Evolutionary conservation across 2,888 invertebrate species (phyloP), one percentile per base, ranked within the genome.

Genomic region (Pocota personata): DNA sequence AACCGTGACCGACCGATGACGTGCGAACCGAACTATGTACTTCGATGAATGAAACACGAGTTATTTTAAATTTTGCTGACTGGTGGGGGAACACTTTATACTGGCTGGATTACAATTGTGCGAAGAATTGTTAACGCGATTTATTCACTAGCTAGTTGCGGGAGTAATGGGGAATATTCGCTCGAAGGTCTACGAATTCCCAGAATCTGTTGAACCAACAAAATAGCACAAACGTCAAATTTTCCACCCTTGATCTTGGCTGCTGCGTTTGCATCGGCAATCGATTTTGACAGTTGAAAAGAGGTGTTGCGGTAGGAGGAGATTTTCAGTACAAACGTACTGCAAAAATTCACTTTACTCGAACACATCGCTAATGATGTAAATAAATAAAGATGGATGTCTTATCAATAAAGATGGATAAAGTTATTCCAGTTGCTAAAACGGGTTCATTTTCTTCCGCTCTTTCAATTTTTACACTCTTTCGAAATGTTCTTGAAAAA

Each of bases 191-290:
- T 67, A 52, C 37, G 50, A 48, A 30, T 55, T 52, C 52, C 55
- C 16, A 52, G 24, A 55, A n/a, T n/a, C n/a, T n/a, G n/a, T n/a
- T n/a, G n/a, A n/a, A 64, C 43, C 32, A 64, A 24, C 67, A 32
- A 37, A 48, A 71, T 21, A 30, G 1, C 5, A 60, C 57, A 0
- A 1, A 64, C 64, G 69, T 69, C 82, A 76, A 35, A 19, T 6
- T 64, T n/a, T n/a, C 32, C 32, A 69, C 30, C 43, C 57, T 48
- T 40, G n/a, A 37, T 19, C 43, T 64, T 57, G 48, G 19, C 52
- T 21, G 32, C 35, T 77, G 16, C 55, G 71, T 57, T 82, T 72
- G 19, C 48, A 82, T 32, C 0, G 16, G 0, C 16, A 55, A 55
- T 69, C 19, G 52, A 55, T 69, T 27, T 69, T 66, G 50, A 50